Conservation (phyloP, 2,113 vertebrate species). For the Felis catus region F.catus_Fca126_mat1.0 CM031428.1:16325001-16325500, state of each 20-base stretch:
- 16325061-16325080: constrained; percentile 38
- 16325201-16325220: constrained; percentile 45
- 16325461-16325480: not conserved
- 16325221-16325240: constrained; percentile 7
- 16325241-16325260: not conserved
- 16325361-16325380: constrained; percentile 7
- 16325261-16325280: not conserved
- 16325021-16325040: constrained; percentile 19
- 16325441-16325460: not conserved
- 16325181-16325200: not conserved
- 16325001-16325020: constrained; percentile 45
- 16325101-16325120: constrained; percentile 5
- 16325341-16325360: constrained; percentile 2
- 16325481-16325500: not conserved
- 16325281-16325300: not conserved
- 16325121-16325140: not conserved
- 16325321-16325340: constrained; percentile 23
- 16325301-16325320: not conserved
- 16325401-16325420: not conserved
- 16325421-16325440: not conserved
- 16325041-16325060: constrained; percentile 4
- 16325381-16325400: constrained; percentile 40
- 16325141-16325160: not conserved
- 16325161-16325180: constrained; percentile 30
- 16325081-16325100: not conserved